Conservation (phyloP, 2,888 invertebrate species). For the Zaprionus lineosus region DNA sequence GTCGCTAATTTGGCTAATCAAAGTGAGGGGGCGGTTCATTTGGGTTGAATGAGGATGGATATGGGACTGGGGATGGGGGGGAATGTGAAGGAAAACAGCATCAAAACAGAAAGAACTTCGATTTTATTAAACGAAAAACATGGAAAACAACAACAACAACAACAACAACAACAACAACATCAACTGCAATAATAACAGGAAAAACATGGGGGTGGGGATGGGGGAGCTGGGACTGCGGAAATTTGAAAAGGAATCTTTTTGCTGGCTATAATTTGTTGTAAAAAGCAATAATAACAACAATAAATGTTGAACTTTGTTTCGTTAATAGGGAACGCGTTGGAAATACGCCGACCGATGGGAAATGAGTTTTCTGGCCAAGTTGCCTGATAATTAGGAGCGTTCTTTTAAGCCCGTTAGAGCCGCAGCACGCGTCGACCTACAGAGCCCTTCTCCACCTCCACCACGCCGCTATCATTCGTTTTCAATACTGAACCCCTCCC, state of each 20-base stretch:
- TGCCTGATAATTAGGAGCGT: conserved; percentile 63
- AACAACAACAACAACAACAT: conserved; percentile 12
- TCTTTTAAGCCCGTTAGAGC: conserved; percentile 48
- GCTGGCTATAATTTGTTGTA: conserved; percentile 61
- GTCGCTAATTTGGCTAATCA: conserved; percentile 75
- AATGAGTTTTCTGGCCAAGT: conserved; percentile 46
- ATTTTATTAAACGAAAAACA: conserved; percentile 70
- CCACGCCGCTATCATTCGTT: too few species aligned
- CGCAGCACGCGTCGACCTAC: conserved; percentile 14
- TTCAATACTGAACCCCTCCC: conserved; percentile 34
- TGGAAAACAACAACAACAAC: conserved; percentile 42
- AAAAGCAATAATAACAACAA: conserved; percentile 63
- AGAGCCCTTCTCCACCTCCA: too few species aligned
- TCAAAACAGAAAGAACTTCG: conserved; percentile 54
- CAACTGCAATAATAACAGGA: background rate
- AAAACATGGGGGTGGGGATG: background rate
- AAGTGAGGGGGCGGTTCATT: conserved; percentile 51
- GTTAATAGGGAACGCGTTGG: conserved; percentile 29
- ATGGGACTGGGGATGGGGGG: background rate
- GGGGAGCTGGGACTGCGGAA: conserved; percentile 10
- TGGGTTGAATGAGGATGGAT: background rate
- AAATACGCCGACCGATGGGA: conserved; percentile 40
- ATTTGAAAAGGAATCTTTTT: conserved; percentile 63
- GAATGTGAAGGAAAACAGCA: conserved; percentile 13
- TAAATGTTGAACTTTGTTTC: conserved; percentile 70